These are phyloP conservation scores for Drosophila insularis DNA, from an alignment of 1,140 invertebrate genomes.

Conservation along the genomic window DNA sequence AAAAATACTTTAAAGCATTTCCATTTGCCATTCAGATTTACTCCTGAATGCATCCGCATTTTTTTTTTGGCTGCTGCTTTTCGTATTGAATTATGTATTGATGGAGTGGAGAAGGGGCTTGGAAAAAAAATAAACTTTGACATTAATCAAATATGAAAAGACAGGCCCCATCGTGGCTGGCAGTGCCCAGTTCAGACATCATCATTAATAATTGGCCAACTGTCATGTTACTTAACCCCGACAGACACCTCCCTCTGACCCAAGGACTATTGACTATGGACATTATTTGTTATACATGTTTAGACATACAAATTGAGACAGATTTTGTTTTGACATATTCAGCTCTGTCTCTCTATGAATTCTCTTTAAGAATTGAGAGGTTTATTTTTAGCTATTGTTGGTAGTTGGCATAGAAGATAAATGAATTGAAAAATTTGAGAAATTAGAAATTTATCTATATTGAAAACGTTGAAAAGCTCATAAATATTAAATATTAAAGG, in stretches of 20 bases:
- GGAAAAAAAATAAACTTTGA: neutral
- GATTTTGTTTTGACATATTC: neutral
- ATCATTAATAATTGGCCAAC: constrained; percentile 52
- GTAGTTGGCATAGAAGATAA: neutral
- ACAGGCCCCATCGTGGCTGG: neutral
- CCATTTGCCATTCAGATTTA: neutral
- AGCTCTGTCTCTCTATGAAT: no score
- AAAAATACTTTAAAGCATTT: constrained; percentile 7
- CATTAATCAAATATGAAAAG: constrained; percentile 44
- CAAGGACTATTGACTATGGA: neutral
- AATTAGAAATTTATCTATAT: neutral
- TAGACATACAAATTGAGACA: constrained; percentile 10
- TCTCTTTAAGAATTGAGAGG: neutral
- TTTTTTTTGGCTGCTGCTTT: neutral
- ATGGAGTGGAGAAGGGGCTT: neutral
- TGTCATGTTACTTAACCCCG: constrained; percentile 47
- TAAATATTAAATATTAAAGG: no score
- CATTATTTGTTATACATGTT: constrained; percentile 10
- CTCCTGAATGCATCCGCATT: neutral
- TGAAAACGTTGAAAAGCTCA: no score
- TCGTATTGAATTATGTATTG: constrained; percentile 12
- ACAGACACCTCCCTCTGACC: neutral
- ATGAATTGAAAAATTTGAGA: neutral
- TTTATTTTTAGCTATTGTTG: neutral
- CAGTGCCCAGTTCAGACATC: neutral